Conservation (phyloP, 2,888 invertebrate genomes). For the Hanleya hanleyi region DNA sequence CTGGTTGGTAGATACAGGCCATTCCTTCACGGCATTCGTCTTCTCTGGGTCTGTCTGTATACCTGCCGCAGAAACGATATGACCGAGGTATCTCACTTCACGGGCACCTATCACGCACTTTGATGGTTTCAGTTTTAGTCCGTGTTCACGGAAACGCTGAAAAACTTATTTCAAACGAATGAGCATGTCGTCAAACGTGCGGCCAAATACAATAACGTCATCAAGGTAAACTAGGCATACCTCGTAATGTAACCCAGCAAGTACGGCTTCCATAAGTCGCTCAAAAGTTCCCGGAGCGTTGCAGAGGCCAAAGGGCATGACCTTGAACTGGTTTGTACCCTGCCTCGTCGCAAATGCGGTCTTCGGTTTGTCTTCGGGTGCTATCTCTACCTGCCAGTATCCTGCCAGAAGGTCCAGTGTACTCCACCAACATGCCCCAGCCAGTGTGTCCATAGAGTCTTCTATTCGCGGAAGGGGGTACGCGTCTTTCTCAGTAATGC, state of each 20-base stretch:
- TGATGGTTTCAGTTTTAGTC: slow-evolving; percentile 42
- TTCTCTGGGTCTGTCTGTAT: slow-evolving; percentile 16
- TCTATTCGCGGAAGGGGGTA: too few species aligned
- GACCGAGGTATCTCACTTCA: slow-evolving; percentile 24
- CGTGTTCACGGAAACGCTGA: too few species aligned
- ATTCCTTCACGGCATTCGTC: neutral
- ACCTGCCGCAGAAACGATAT: slow-evolving; percentile 12
- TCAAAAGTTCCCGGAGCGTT: too few species aligned
- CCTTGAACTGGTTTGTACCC: too few species aligned
- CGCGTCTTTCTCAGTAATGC: slow-evolving; percentile 38
- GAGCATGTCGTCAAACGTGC: too few species aligned
- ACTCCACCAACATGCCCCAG: slow-evolving; percentile 34
- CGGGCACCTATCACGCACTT: slow-evolving; percentile 42
- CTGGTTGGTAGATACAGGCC: slow-evolving; percentile 1
- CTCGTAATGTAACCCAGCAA: too few species aligned
- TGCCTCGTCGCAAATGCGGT: slow-evolving; percentile 32
- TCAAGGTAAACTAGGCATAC: too few species aligned
- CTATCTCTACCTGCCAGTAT: slow-evolving; percentile 47
- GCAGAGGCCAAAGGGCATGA: too few species aligned
- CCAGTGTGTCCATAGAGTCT: too few species aligned
- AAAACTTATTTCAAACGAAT: too few species aligned
- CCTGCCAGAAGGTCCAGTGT: slow-evolving; percentile 39
- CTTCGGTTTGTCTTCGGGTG: slow-evolving; percentile 31
- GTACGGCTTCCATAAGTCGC: too few species aligned
- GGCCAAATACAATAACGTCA: too few species aligned